phyloP scores from a whole-genome alignment of 2,797 vertebrate genomes.

The Premnoplex brunnescens region DNA sequence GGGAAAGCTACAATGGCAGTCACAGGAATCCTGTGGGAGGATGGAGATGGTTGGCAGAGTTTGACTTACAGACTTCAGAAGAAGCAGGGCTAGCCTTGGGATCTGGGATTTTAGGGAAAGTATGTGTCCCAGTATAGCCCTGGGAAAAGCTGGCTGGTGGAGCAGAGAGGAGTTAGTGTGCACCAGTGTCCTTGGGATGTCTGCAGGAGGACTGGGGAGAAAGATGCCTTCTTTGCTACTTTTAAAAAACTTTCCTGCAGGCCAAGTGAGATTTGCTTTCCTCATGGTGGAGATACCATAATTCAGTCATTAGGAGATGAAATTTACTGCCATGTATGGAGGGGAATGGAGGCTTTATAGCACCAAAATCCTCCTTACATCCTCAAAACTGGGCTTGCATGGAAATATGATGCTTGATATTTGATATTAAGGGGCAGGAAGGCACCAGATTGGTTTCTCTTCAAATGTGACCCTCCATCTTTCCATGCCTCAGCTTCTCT shows the following conservation, averaged over 20 bases:
- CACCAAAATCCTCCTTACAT: neutral
- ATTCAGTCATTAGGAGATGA: neutral
- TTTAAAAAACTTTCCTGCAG: neutral
- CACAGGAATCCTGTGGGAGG: conserved; percentile 21
- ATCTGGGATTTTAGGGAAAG: neutral
- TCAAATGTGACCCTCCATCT: neutral
- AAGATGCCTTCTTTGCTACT: neutral
- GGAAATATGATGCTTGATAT: neutral
- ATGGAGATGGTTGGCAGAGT: neutral
- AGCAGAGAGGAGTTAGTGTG: neutral
- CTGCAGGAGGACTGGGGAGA: neutral
- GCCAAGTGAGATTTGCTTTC: neutral
- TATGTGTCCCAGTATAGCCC: neutral
- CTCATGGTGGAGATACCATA: neutral
- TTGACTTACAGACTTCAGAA: neutral
- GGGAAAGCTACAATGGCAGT: neutral
- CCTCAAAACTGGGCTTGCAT: neutral
- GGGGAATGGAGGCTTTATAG: neutral
- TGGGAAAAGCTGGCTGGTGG: neutral
- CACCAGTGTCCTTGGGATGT: neutral
- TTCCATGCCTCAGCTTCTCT: neutral
- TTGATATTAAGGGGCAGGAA: neutral
- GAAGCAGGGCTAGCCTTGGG: neutral
- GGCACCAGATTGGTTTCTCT: neutral
- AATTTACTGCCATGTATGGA: neutral